phyloP scores from a whole-genome alignment of 2,113 vertebrate genomes.

The Turnix velox region DNA sequence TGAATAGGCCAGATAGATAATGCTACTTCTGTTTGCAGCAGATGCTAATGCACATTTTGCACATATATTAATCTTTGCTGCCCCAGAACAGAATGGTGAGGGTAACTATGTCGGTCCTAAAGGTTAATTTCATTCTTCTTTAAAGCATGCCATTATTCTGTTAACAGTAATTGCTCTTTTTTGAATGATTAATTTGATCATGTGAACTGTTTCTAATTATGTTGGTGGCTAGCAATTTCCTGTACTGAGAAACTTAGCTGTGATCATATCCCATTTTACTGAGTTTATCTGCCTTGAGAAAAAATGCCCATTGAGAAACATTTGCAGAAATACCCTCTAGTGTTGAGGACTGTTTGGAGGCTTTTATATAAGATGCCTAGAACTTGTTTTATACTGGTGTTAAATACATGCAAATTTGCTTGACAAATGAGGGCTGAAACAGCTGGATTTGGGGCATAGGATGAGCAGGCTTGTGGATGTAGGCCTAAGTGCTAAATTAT shows the following conservation, averaged over 20 bases:
- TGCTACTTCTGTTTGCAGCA: conserved; percentile 48
- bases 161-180: conserved; percentile 62
- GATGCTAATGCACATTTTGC: conserved; percentile 37
- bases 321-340: not conserved
- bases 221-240: conserved; percentile 58
- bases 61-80: conserved; percentile 57
- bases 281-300: not conserved
- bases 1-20: conserved; percentile 49
- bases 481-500: not conserved
- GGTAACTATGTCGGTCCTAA: conserved; percentile 21
- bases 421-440: not conserved
- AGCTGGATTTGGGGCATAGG: not conserved
- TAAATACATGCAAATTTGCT: not conserved
- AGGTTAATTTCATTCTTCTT: conserved; percentile 65
- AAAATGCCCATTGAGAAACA: not conserved
- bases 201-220: conserved; percentile 59
- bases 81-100: conserved; percentile 8
- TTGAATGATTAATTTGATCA: conserved; percentile 64
- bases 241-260: conserved; percentile 18
- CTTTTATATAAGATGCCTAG: not conserved
- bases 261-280: conserved; percentile 34
- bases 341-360: not conserved
- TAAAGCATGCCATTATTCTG: conserved; percentile 57
- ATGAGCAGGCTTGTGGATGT: not conserved
- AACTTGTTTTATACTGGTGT: not conserved